Evolutionary conservation across 1,140 invertebrate genomes (phyloP), one percentile per base, ranked within the genome.

Genomic region (Saccostrea cuccullata): DNA sequence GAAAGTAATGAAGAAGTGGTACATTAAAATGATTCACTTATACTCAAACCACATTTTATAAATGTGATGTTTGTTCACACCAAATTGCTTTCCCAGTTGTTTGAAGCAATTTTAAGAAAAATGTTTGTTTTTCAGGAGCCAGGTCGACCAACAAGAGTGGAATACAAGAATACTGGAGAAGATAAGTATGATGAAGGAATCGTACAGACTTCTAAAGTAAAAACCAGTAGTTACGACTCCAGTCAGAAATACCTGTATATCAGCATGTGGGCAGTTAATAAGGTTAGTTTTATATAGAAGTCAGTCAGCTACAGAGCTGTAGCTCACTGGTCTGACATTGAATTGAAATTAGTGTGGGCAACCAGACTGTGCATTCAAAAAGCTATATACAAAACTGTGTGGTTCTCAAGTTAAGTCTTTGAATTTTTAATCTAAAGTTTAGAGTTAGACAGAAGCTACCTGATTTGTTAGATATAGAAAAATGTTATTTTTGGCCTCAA

Each of bases 121-220:
- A 30, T 8, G 26, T 17, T 47, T 15, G 11, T 84, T 56, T 26
- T n/a, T 13, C 84, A 85, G 84, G 56, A 60, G 30, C 56, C 84
- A 85, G 84, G 56, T 11, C 20, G 2, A 12, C n/a, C n/a, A 60
- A 12, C 6, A 12, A 58, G 30, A 26, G 84, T 85, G 0, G 23
- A 40, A 11, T 56, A 85, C 26, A 30, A 8, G 11, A 58, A 20
- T 30, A 30, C 84, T 55, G 82, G 73, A 8, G 86, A 82, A 0
- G 82, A 88, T 30, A 84, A 87, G n/a, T 70, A 87, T 36, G 89
- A 92, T 86, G 91, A 92, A 82, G 91, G 91, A 6, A 82, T 83
- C 23, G 36, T 92, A 56, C 91, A 92, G 77, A 85, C 86, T 8
- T 82, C 85, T 30, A 88, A 85, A n/a, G 86, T 92, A 12, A 47